Evolutionary conservation across 2,797 vertebrate species (phyloP), one percentile per base, ranked within the genome.

Genomic region (Chelmon rostratus): DNA sequence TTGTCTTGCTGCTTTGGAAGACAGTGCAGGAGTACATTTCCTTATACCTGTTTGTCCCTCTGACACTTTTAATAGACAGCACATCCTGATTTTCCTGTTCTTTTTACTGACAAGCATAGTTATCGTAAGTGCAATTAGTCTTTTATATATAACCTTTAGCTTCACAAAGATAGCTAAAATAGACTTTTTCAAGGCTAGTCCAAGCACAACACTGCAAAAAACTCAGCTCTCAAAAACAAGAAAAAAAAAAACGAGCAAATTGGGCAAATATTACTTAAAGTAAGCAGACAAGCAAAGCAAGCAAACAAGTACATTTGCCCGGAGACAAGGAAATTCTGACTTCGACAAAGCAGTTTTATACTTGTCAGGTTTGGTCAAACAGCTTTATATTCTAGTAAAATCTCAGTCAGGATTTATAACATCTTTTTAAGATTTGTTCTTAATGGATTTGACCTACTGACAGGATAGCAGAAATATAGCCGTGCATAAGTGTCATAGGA

Each of bases 1-100:
- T 71, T n/a, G 50, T 56, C 38, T 28, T 21, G 18, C 56, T 81
- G 70, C 59, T 83, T 50, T 35, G 31, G n/a, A 47, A 75, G 47
- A 77, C 42, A 54, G 37, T 38, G 71, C 28, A 81, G 70, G 50
- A 8, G 49, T 52, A 16, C n/a, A 38, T 84, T 79, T 88, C 82
- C 78, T 83, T 73, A 64, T 72, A 76, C 68, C 73, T 65, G 70
- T 50, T 31, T 50, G n/a, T 57, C 31, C 9, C 7, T 68, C 31
- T 69, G n/a, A 64, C 37, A 23, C 33, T 23, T 49, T 38, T 28
- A 33, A 38, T 19, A 56, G 9, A 28, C 33, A 33, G 54, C 3
- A 2, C 2, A 6, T 50, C 61, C 62, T 53, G 73, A 54, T 65
- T 79, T 77, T 64, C 52, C 44, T 63, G 66, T 76, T 54, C 6